phyloP scores from a whole-genome alignment of 2,797 vertebrate genomes.

The Notamacropus eugenii region DNA sequence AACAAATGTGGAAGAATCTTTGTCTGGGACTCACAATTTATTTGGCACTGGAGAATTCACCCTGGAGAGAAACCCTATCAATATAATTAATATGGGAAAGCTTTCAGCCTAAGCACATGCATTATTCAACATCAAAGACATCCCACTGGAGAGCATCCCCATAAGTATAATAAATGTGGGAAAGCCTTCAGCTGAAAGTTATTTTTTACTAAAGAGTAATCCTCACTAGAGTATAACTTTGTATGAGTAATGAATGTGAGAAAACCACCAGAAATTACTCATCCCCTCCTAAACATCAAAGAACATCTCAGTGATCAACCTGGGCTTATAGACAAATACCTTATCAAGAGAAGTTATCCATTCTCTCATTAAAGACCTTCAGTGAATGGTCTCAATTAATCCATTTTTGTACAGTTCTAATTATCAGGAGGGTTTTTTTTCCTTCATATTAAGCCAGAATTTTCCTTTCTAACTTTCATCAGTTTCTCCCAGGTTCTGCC shows the following conservation, averaged over 20 bases:
- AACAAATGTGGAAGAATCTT: neutral
- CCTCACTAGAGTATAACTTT: neutral
- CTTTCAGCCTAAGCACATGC: neutral
- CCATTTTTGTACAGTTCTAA: neutral
- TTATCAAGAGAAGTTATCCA: neutral
- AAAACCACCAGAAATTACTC: neutral
- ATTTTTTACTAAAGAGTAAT: neutral
- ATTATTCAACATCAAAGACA: constrained; percentile 1
- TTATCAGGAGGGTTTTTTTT: neutral
- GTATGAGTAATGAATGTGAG: neutral
- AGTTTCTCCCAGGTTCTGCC: neutral
- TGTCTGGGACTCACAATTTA: neutral
- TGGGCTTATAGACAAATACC: neutral
- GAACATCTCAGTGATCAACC: neutral
- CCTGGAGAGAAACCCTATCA: neutral
- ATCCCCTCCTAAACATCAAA: neutral
- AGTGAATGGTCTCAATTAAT: neutral
- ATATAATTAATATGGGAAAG: constrained; percentile 2
- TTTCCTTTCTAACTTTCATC: neutral
- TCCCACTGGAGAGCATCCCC: constrained; percentile 1
- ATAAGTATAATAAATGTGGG: neutral
- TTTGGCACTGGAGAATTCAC: neutral
- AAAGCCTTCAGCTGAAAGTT: neutral
- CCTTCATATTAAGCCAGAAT: neutral
- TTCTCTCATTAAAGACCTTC: neutral